phyloP scores from a whole-genome alignment of 1,140 invertebrate genomes.

The Battus philenor region DNA sequence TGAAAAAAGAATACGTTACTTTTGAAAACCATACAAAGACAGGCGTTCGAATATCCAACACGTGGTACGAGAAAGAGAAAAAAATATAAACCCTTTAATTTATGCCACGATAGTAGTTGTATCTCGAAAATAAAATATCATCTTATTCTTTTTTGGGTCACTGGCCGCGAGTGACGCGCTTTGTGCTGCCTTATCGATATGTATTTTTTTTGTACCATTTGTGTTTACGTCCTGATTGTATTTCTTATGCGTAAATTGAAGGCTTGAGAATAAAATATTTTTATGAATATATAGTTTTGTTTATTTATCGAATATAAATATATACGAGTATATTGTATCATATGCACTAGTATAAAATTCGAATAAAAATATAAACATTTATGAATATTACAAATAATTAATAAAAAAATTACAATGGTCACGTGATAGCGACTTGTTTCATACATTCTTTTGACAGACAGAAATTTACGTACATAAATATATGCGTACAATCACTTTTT shows the following conservation, averaged over 20 bases:
- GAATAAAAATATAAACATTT: neutral
- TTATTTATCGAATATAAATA: neutral
- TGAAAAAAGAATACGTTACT: constrained; percentile 15
- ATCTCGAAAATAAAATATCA: constrained; percentile 73
- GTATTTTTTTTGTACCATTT: constrained; percentile 33
- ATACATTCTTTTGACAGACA: no score
- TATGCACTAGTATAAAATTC: no score
- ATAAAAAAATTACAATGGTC: no score
- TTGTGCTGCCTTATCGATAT: constrained; percentile 34
- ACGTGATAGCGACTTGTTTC: no score
- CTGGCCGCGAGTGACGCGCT: constrained; percentile 48
- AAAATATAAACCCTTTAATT: constrained; percentile 74
- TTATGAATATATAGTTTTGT: no score
- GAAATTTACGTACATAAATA: no score
- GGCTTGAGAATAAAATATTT: neutral
- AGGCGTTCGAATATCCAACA: constrained; percentile 47
- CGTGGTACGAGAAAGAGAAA: constrained; percentile 68
- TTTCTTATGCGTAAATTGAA: constrained; percentile 1
- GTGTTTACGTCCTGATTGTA: constrained; percentile 19
- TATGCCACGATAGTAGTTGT: constrained; percentile 72
- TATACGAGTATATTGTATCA: neutral
- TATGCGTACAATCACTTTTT: no score
- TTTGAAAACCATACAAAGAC: constrained; percentile 43
- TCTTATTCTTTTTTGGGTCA: constrained; percentile 67
- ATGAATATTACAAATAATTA: neutral